Evolutionary conservation across 2,113 vertebrate genomes (phyloP).

Genomic region (Elachura formosa): DNA sequence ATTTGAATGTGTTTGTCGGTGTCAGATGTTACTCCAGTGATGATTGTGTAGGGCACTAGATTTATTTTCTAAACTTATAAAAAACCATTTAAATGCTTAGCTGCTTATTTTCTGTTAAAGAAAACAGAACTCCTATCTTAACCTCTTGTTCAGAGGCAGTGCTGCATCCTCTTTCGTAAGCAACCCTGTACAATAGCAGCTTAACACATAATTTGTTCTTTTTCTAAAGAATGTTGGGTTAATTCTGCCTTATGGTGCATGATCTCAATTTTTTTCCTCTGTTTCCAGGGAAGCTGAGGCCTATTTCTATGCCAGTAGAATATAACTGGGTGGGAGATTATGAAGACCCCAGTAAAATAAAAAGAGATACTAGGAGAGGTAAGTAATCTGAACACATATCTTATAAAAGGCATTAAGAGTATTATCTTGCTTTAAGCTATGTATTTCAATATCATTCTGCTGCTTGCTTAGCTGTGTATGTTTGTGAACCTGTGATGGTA

Average conservation of each 20-base stretch:
- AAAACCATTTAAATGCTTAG: background rate
- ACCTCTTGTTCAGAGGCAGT: background rate
- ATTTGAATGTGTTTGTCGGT: background rate
- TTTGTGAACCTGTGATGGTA: background rate
- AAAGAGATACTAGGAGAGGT: constrained; percentile 98
- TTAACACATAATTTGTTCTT: constrained; percentile 4
- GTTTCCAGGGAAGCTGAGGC: constrained; percentile 88
- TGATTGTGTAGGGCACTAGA: background rate
- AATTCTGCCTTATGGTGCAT: constrained; percentile 1
- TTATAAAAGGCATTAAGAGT: background rate
- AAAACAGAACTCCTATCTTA: background rate
- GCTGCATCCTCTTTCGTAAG: background rate
- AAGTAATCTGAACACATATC: constrained; percentile 68
- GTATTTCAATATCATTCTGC: background rate
- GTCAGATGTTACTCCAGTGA: background rate
- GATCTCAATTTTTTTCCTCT: constrained; percentile 67
- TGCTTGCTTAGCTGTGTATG: background rate
- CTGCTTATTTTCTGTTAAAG: background rate
- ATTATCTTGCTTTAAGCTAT: background rate
- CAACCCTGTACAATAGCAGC: background rate
- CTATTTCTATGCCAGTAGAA: constrained; percentile 98
- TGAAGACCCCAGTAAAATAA: constrained; percentile 95
- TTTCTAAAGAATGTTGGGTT: background rate
- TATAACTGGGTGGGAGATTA: constrained; percentile 98
- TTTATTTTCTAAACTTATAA: constrained; percentile 11